A percentile compares a stretch with the other conserved stretches of the same genome.
Conservation (phyloP, 2,888 invertebrate species). For the Drosophila infuscata region DNA sequence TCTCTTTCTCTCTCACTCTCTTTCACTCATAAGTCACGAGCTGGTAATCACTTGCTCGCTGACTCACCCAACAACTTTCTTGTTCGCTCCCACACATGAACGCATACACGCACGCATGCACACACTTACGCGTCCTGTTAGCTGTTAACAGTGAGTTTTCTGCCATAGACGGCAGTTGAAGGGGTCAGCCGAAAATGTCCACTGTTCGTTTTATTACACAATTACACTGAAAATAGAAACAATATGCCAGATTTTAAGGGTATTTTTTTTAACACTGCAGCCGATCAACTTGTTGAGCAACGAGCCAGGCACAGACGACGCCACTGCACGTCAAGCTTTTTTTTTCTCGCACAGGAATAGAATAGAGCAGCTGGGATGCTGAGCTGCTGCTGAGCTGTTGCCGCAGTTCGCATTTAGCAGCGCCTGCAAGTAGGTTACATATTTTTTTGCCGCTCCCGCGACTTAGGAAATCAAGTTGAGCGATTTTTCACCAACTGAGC, state of each 20-base stretch:
- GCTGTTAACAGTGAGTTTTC: constrained; percentile 22
- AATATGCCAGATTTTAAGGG: not conserved
- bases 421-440: constrained; percentile 77
- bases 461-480: constrained; percentile 22
- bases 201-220: not conserved
- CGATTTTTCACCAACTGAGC: constrained; percentile 1
- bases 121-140: constrained; percentile 26
- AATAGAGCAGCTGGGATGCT: constrained; percentile 54
- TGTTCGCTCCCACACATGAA: constrained; percentile 15
- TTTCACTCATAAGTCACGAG: constrained; percentile 61
- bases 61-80: constrained; percentile 30
- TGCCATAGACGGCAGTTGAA: constrained; percentile 20
- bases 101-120: constrained; percentile 18
- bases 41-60: constrained; percentile 56
- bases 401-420: constrained; percentile 68
- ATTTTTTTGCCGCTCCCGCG: constrained; percentile 57
- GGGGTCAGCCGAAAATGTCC: not conserved
- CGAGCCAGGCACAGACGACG: constrained; percentile 19
- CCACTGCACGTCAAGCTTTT: constrained; percentile 42
- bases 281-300: constrained; percentile 48
- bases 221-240: not conserved
- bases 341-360: constrained; percentile 48
- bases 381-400: constrained; percentile 38
- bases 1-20: constrained; percentile 21
- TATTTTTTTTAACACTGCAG: not conserved